Evolutionary conservation across 2,888 invertebrate genomes (phyloP).

Genomic region (Tethea ocularis): DNA sequence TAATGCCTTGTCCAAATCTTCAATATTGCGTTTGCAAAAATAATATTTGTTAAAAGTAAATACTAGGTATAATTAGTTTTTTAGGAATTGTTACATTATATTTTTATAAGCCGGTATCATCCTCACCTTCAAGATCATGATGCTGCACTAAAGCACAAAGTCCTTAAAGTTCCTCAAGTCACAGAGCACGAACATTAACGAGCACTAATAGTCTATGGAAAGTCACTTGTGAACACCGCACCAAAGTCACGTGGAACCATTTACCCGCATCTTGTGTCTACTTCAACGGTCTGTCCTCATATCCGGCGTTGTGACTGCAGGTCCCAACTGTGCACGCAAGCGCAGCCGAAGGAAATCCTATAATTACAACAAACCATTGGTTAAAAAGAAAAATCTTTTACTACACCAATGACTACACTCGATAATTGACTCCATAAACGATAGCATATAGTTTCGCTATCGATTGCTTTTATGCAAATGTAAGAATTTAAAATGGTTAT

Average conservation of each 20-base stretch:
- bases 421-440: slow-evolving; percentile 51
- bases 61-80: no score
- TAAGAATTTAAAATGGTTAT: neutral
- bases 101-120: neutral
- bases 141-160: slow-evolving; percentile 38
- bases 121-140: slow-evolving; percentile 63
- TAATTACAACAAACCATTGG: slow-evolving; percentile 71
- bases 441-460: slow-evolving; percentile 29
- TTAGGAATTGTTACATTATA: no score
- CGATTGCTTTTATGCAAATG: slow-evolving; percentile 14
- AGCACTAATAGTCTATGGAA: slow-evolving; percentile 40
- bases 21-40: no score
- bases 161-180: slow-evolving; percentile 34
- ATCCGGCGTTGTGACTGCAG: slow-evolving; percentile 53
- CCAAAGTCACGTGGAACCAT: slow-evolving; percentile 30
- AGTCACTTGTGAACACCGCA: slow-evolving; percentile 50
- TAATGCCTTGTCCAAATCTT: no score
- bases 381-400: slow-evolving; percentile 63
- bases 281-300: slow-evolving; percentile 54
- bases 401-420: slow-evolving; percentile 61
- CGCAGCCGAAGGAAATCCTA: slow-evolving; percentile 73
- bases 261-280: slow-evolving; percentile 56
- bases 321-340: slow-evolving; percentile 52
- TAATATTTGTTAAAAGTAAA: no score
- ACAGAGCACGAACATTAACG: slow-evolving; percentile 45